Conservation (phyloP, 2,888 invertebrate genomes). For the Drosophila austrosaltans region DNA sequence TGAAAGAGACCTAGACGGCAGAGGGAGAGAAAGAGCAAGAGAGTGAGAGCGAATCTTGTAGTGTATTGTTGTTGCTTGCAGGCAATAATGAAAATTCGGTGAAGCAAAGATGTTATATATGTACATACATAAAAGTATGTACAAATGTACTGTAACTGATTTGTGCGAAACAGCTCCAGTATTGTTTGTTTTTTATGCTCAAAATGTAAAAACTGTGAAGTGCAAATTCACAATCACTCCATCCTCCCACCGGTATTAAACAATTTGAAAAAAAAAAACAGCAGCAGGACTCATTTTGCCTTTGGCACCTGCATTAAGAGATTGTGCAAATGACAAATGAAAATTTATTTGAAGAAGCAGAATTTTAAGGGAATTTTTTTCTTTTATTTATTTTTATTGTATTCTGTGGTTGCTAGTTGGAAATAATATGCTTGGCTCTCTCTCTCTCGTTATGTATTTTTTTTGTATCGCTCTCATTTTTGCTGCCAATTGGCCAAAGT, state of each 20-base stretch:
- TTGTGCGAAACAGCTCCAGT: slow-evolving; percentile 9
- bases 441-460: slow-evolving; percentile 21
- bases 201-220: slow-evolving; percentile 5
- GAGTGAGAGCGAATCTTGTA: slow-evolving; percentile 13
- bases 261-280: background rate
- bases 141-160: slow-evolving; percentile 23
- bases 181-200: slow-evolving; percentile 4
- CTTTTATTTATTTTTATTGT: slow-evolving; percentile 10
- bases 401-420: slow-evolving; percentile 31
- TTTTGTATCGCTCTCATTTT: slow-evolving; percentile 11
- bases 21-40: slow-evolving; percentile 9
- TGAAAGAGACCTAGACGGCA: slow-evolving; percentile 13
- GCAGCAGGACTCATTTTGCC: background rate
- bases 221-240: background rate
- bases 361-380: slow-evolving; percentile 24
- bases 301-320: slow-evolving; percentile 26
- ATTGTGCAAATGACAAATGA: background rate
- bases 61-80: slow-evolving; percentile 38
- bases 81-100: slow-evolving; percentile 51
- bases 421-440: slow-evolving; percentile 15
- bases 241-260: background rate
- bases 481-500: slow-evolving; percentile 6
- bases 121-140: slow-evolving; percentile 7
- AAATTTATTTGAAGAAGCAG: background rate
- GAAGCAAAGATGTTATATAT: slow-evolving; percentile 27